Evolutionary conservation across 1,140 invertebrate species (phyloP), one percentile per base, ranked within the genome.

Genomic region (Rhopalosiphum padi): DNA sequence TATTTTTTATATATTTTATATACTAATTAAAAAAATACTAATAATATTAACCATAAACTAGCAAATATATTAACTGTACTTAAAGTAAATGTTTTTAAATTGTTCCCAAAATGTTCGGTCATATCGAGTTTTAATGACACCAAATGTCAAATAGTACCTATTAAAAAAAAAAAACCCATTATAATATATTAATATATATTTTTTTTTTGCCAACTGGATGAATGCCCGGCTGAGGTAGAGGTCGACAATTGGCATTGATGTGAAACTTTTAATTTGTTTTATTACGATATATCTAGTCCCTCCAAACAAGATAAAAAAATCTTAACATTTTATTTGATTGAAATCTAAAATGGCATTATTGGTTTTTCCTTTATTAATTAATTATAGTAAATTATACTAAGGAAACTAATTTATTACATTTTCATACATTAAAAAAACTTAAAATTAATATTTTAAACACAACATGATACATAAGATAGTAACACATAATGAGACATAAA

Each of bases 181-280:
- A 88, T 88, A 88, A 11, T n/a, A 51, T 53, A 89, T 89, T 53
- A 37, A 53, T 89, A 25, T 6, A 37, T 48, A 43, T 85, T 43
- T 91, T 55, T 55, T 90, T 91, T 53, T 92, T 85, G 35, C 46
- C 91, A 92, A 92, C 46, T 92, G 91, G 91, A 92, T 53, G 77
- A 85, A 35, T 92, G 91, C 91, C 91, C 91, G 77, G 1, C 11
- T 51, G 77, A 21, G 35, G 77, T 35, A 85, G n/a, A 83, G 91
- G 91, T 92, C 77, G 43, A 41, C 91, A 51, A 85, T 92, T 92
- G 91, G 48, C 91, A 92, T 83, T 92, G 91, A 85, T 37, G 82
- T 23, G 60, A 25, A 91, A 18, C 51, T 55, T 37, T 60, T 60
- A 41, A 90, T 60, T 90, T 90, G 37, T 90, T 90, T 60, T 90